phyloP scores from a whole-genome alignment of 2,113 vertebrate genomes.

The Albula goreensis region DNA sequence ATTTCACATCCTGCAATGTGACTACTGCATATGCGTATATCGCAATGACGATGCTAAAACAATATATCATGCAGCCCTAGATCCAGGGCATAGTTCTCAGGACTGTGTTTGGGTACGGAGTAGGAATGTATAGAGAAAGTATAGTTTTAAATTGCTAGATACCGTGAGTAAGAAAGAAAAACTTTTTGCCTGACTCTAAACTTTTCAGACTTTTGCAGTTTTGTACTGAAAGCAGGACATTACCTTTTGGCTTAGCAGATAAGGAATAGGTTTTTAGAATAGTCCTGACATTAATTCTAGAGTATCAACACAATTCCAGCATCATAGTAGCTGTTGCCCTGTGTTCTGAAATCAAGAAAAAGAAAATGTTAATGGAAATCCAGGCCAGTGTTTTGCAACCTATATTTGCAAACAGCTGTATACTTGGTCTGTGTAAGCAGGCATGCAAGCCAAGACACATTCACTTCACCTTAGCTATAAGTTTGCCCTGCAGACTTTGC shows the following conservation, averaged over 20 bases:
- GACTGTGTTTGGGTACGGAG: too few species aligned
- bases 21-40: too few species aligned
- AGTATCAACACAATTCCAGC: not conserved
- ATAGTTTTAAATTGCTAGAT: too few species aligned
- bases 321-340: not conserved
- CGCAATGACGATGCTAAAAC: too few species aligned
- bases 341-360: not conserved
- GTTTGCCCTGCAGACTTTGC: not conserved
- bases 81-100: too few species aligned
- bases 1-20: too few species aligned
- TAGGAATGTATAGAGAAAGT: too few species aligned
- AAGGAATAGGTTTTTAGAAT: not conserved
- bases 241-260: not conserved
- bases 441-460: not conserved
- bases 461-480: not conserved
- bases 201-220: too few species aligned
- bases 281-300: not conserved
- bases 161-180: too few species aligned
- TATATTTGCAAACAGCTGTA: slow-evolving; percentile 20
- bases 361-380: not conserved
- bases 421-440: not conserved
- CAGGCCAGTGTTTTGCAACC: slow-evolving; percentile 1
- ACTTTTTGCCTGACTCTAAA: too few species aligned
- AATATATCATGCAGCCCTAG: too few species aligned
- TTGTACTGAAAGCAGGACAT: not conserved